Evolutionary conservation across 2,888 invertebrate genomes (phyloP).

Genomic region (Ennomos fuscantarius): DNA sequence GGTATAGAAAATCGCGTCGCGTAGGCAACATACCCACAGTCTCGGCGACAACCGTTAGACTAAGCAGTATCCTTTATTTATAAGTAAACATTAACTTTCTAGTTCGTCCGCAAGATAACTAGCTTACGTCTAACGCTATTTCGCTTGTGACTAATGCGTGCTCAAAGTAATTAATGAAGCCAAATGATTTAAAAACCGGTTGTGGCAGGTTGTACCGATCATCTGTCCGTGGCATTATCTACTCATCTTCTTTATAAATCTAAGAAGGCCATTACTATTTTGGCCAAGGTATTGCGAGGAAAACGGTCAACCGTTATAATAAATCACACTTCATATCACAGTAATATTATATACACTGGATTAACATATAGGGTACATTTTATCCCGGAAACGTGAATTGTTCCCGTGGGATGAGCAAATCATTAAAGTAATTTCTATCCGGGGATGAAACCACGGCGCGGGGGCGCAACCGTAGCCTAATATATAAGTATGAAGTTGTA

Average conservation of each 20-base stretch:
- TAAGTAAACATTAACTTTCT: conserved; percentile 25
- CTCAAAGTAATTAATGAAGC: conserved; percentile 12
- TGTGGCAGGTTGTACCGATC: conserved; percentile 14
- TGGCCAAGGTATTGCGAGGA: not conserved
- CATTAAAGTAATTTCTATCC: too few relatives aligned
- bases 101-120: conserved; percentile 8
- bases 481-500: too few relatives aligned
- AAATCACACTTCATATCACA: too few relatives aligned
- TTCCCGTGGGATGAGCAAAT: too few relatives aligned
- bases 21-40: too few relatives aligned
- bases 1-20: too few relatives aligned
- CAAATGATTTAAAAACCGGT: conserved; percentile 19
- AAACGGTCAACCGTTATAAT: too few relatives aligned
- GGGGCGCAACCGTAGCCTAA: too few relatives aligned
- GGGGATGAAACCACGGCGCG: too few relatives aligned
- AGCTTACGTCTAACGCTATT: conserved; percentile 14
- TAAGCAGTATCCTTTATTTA: conserved; percentile 19
- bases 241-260: conserved; percentile 18
- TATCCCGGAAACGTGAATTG: too few relatives aligned
- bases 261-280: conserved; percentile 5
- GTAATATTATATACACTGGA: too few relatives aligned
- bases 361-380: too few relatives aligned
- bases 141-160: conserved; percentile 9
- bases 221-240: conserved; percentile 28
- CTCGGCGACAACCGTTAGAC: not conserved